Percentiles rank a stretch among this genome's conserved stretches.
Evolutionary conservation across 2,113 vertebrate species (phyloP).

Genomic region (Geothlypis trichas): DNA sequence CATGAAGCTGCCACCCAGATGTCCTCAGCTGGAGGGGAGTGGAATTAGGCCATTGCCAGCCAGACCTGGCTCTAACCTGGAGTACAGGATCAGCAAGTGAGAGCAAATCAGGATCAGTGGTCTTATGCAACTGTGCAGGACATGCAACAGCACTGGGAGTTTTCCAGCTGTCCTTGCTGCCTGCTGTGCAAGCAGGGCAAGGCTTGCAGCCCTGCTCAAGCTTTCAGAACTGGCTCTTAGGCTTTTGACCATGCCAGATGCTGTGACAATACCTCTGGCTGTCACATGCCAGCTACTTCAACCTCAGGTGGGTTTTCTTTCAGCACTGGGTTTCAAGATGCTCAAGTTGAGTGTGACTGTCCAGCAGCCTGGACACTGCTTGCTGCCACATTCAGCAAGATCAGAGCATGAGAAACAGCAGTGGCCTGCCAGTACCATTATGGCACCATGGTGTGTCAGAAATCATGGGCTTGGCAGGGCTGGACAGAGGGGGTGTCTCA

Average conservation of each 20-base stretch:
- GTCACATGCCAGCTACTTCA: neutral
- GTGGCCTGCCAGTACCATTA: neutral
- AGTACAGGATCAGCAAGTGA: fast-evolving
- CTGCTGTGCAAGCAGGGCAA: neutral
- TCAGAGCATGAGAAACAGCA: neutral
- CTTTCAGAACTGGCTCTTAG: neutral
- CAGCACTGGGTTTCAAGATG: neutral
- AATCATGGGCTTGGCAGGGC: neutral
- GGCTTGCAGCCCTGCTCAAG: neutral
- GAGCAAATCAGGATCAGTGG: neutral
- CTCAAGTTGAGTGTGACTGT: neutral
- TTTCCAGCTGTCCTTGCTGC: neutral
- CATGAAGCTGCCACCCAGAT: neutral
- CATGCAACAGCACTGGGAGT: fast-evolving
- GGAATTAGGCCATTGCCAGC: neutral
- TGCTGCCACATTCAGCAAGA: neutral
- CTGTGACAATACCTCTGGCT: neutral
- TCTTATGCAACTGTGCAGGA: neutral
- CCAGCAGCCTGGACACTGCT: neutral
- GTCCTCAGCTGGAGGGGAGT: neutral
- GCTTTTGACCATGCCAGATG: neutral
- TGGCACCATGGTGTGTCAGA: neutral
- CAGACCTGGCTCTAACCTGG: neutral
- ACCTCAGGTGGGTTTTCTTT: neutral
- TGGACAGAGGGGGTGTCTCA: neutral